Evolutionary conservation across 1,140 invertebrate genomes (phyloP), one percentile per base, ranked within the genome.

Genomic region (Bradysia coprophila): DNA sequence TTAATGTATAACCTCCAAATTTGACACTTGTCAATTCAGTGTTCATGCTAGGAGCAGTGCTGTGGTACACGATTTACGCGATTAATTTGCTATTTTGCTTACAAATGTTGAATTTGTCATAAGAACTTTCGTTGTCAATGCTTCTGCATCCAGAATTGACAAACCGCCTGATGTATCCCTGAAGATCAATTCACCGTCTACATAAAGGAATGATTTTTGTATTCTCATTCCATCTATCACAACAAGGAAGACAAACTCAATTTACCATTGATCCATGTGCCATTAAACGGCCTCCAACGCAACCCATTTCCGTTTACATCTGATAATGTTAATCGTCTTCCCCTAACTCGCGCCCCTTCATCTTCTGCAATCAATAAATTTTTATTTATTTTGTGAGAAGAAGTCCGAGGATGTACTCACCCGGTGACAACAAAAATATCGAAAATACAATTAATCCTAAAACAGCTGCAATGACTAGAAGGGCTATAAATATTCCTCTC

Each of bases 401-500:
- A 28, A 28, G 13, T 28, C 24, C 24, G 13, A 28, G 6, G 13
- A 18, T 20, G 11, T 38, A 18, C 42, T 46, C 44, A 2, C 72
- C 73, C 2, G 79, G 79, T 6, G 83, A 87, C 9, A 90, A 72
- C 33, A 91, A 67, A 16, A 89, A 75, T 50, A 91, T 86, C 52
- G 86, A 86, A 56, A 86, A 80, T 43, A 87, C 71, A 31, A 91
- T 90, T 46, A 91, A 71, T 16, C 80, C 79, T 47, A 86, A 77
- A 9, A 93, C 86, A 4, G 79, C 74, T 11, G 81, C 70, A 45
- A 93, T 92, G 21, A 92, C 88, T 42, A 91, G 63, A 22, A 91
- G 65, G 0, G 89, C 86, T 44, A 92, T 92, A 43, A 81, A 73
- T 45, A 92, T 90, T 11, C 88, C 87, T 21, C 82, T 73, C 86